Conservation (phyloP, 92 coral and sea anemone species). For the Chrysogorgia sp. region DNA sequence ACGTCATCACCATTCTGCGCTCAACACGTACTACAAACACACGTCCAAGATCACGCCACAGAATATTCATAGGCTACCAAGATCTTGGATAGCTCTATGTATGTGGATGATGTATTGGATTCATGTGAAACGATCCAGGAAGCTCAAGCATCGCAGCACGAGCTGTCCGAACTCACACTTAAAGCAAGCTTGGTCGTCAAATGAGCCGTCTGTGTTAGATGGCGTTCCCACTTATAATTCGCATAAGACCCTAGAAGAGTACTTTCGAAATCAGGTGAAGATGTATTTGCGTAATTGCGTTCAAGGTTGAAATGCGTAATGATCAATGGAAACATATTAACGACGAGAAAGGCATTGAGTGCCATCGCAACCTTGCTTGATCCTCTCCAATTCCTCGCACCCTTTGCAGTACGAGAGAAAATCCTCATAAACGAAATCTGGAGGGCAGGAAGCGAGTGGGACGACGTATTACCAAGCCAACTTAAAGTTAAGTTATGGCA, state of each 20-base stretch:
- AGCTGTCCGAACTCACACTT: conserved; percentile 39
- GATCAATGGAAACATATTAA: no score
- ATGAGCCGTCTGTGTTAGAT: conserved; percentile 31
- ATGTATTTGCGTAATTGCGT: no score
- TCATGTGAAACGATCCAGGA: conserved; percentile 44
- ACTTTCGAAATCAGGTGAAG: no score
- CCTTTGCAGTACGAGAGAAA: conserved; percentile 53
- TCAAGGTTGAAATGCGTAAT: no score
- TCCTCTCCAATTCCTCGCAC: conserved; percentile 59
- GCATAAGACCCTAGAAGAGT: no score
- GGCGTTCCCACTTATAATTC: no score
- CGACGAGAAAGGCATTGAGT: conserved; percentile 52
- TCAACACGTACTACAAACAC: conserved; percentile 45
- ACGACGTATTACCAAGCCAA: conserved; percentile 13
- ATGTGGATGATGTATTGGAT: conserved; percentile 59
- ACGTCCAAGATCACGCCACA: conserved; percentile 44
- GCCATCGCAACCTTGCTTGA: conserved; percentile 57
- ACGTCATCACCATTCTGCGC: conserved; percentile 56
- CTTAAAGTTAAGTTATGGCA: conserved; percentile 18
- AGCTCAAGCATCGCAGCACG: conserved; percentile 29
- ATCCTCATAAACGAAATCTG: conserved; percentile 51
- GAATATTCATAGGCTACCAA: conserved; percentile 44
- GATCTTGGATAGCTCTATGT: conserved; percentile 52
- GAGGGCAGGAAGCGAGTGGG: conserved; percentile 32
- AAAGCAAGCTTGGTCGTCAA: conserved; percentile 59